These are phyloP conservation scores for Caenorhabditis angaria DNA, from an alignment of 2,888 invertebrate genomes.

Conservation along the genomic window DNA sequence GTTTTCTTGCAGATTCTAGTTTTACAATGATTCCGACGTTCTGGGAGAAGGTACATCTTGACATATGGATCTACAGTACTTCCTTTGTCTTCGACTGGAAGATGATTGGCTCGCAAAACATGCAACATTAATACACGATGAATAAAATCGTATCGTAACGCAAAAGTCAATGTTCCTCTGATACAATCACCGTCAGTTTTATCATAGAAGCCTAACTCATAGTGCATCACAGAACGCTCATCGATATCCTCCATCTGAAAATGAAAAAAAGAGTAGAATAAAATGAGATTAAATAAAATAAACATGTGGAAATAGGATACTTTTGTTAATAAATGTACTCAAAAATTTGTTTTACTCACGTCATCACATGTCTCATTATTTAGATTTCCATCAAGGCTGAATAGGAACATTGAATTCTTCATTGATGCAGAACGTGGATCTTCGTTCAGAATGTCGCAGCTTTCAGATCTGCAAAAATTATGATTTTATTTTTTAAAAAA, in stretches of 20 bases:
- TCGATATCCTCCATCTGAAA: constrained; percentile 61
- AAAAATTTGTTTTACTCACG: too few relatives aligned
- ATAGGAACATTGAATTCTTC: constrained; percentile 50
- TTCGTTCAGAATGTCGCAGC: constrained; percentile 43
- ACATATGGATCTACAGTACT: constrained; percentile 89
- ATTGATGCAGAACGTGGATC: constrained; percentile 46
- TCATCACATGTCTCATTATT: constrained; percentile 33
- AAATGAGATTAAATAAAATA: constrained; percentile 5
- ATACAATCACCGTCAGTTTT: constrained; percentile 80
- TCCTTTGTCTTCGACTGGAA: constrained; percentile 81
- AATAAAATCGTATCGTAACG: constrained; percentile 83
- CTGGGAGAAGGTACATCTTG: constrained; percentile 85
- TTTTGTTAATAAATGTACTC: neutral
- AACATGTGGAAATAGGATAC: neutral
- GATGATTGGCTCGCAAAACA: constrained; percentile 66
- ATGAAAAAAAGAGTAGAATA: too few relatives aligned
- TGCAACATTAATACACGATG: constrained; percentile 79
- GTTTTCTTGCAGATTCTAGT: constrained; percentile 77
- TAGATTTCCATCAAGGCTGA: constrained; percentile 38
- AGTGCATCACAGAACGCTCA: constrained; percentile 67
- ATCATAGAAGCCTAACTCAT: constrained; percentile 80
- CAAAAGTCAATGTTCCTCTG: constrained; percentile 83
- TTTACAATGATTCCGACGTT: constrained; percentile 86
- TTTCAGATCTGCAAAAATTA: constrained; percentile 50
- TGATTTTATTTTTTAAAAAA: neutral